A percentile compares a stretch with the other conserved stretches of the same genome.
Conservation (phyloP, 2,888 invertebrate genomes). For the Baronia brevicornis region DNA sequence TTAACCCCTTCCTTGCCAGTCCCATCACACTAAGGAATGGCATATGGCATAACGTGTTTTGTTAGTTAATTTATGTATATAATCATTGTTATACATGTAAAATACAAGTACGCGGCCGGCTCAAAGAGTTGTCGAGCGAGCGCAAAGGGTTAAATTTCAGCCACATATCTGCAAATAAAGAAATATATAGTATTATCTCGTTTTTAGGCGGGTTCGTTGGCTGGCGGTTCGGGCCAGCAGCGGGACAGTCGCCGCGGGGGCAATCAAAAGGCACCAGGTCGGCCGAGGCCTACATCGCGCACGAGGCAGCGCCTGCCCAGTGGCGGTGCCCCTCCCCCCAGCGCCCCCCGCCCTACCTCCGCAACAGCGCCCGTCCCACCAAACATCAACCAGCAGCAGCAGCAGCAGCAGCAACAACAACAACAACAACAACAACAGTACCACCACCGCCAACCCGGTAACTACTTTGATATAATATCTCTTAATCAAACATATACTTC, state of each 20-base stretch:
- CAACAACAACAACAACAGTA: constrained; percentile 47
- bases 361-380: constrained; percentile 40
- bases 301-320: constrained; percentile 38
- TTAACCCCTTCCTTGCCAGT: too few relatives aligned
- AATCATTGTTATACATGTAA: too few relatives aligned
- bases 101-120: too few relatives aligned
- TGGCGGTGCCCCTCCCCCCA: constrained; percentile 31
- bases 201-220: constrained; percentile 46
- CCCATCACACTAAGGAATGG: too few relatives aligned
- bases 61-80: too few relatives aligned
- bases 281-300: constrained; percentile 33
- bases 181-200: constrained; percentile 22
- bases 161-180: constrained; percentile 12
- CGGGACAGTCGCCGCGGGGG: constrained; percentile 54
- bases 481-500: too few relatives aligned
- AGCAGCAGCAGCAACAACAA: constrained; percentile 31
- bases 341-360: constrained; percentile 35
- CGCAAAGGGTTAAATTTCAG: too few relatives aligned
- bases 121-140: too few relatives aligned
- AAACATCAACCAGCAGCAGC: constrained; percentile 36
- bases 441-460: constrained; percentile 45
- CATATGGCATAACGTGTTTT: too few relatives aligned
- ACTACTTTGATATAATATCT: constrained; percentile 16
- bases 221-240: constrained; percentile 47
- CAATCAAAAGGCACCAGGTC: constrained; percentile 34